These are phyloP conservation scores for Saiga tatarica DNA, from an alignment of 2,113 vertebrate genomes.

Conservation along the genomic window DNA sequence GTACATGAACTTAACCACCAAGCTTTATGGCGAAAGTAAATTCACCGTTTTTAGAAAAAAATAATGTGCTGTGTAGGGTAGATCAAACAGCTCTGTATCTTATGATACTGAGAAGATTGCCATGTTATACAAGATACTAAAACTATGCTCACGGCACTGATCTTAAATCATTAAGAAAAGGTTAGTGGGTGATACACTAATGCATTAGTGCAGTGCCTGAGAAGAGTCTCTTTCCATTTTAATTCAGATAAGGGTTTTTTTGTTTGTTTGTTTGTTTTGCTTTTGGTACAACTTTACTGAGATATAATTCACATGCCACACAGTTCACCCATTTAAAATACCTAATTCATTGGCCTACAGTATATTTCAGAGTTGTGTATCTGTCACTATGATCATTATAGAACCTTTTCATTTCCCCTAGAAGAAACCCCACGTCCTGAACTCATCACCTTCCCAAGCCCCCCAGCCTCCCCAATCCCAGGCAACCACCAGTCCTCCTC, in stretches of 20 bases:
- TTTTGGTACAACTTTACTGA: not conserved
- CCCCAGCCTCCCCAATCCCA: not conserved
- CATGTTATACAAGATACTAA: not conserved
- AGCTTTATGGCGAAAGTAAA: constrained; percentile 4
- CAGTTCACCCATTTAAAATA: not conserved
- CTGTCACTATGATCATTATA: not conserved
- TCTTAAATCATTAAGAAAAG: not conserved
- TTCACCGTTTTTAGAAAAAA: not conserved
- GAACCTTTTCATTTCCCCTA: not conserved
- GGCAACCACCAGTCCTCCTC: not conserved
- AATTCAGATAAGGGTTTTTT: not conserved
- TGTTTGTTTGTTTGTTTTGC: not conserved
- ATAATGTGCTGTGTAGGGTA: not conserved
- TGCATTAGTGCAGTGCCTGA: not conserved
- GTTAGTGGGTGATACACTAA: not conserved
- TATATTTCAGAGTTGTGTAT: not conserved
- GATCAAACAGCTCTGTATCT: not conserved
- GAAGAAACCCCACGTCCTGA: not conserved
- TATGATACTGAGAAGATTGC: not conserved
- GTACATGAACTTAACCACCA: not conserved
- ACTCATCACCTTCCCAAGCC: not conserved
- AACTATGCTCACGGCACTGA: not conserved
- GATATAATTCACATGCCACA: not conserved
- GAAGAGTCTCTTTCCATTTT: not conserved
- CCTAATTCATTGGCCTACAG: not conserved